These are phyloP conservation scores for Tenthredo notha DNA, from an alignment of 2,888 invertebrate species.

Conservation along the genomic window DNA sequence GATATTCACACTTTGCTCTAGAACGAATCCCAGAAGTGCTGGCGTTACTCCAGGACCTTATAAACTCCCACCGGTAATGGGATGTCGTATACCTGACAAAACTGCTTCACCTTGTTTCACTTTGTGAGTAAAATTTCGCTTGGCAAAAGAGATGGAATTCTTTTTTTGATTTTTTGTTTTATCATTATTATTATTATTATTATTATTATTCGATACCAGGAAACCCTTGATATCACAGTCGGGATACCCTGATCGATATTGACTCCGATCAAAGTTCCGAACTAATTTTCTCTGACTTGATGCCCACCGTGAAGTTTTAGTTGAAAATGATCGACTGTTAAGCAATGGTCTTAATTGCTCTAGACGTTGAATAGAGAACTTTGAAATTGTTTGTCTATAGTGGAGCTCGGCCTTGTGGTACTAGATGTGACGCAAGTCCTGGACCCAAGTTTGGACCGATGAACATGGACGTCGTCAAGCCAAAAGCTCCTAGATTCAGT, in stretches of 20 bases:
- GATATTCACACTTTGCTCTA: conserved; percentile 64
- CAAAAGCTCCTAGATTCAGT: conserved; percentile 78
- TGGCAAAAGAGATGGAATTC: not conserved
- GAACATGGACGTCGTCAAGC: conserved; percentile 57
- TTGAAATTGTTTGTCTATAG: conserved; percentile 47
- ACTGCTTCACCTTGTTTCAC: conserved; percentile 61
- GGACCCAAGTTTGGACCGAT: conserved; percentile 58
- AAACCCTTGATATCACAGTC: not conserved
- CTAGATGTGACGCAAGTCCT: conserved; percentile 57
- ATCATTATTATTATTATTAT: too few relatives aligned
- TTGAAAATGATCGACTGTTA: not conserved
- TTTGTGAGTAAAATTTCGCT: conserved; percentile 59
- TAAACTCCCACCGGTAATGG: conserved; percentile 57
- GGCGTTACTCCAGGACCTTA: conserved; percentile 64
- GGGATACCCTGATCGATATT: not conserved
- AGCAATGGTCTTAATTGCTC: not conserved
- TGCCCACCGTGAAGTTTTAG: not conserved
- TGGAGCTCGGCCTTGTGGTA: conserved; percentile 48
- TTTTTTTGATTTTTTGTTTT: too few relatives aligned
- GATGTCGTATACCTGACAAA: conserved; percentile 63
- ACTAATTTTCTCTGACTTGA: not conserved
- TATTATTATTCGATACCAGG: too few relatives aligned
- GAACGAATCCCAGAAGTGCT: conserved; percentile 59
- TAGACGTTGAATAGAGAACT: not conserved
- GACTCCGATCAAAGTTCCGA: not conserved